Base-by-base conservation (phyloP, 2,888 invertebrate species). In the Hedya salicella region DNA sequence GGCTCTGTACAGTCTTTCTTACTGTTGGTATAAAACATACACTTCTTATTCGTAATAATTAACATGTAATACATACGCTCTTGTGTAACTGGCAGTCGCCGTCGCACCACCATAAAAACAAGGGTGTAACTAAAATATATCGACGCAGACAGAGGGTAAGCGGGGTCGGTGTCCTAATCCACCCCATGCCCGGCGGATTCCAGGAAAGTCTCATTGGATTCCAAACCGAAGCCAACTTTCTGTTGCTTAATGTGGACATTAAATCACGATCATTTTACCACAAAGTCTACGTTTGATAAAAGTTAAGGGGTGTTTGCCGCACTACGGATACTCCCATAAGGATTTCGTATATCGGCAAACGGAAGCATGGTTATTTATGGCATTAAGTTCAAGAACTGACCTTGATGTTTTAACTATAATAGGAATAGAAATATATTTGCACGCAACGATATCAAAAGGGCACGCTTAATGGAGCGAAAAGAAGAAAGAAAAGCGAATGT, bases 101-200 rank as follows among this genome's bases (percentile, higher is more conserved):
- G 49, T 40, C 49, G 40, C 62, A 44, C 30, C 53, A 49, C 53
- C 54, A 61, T 62, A 44, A 11, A 1, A 16, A 56, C 57, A 69
- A 62, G 69, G 69, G 69, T 70, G 71, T 66, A 70, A 70, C 63
- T 65, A 66, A 36, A 48, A 64, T 69, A 59, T 70, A 68, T 68
- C 71, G 71, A 74, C 71, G 71, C 71, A 77, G 78, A 78, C 76
- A 73, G 66, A 70, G 68, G 73, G 72, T 73, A 72, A 69, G 73
- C 69, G 71, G 70, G 69, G 71, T 75, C 75, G 75, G 73, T 69
- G 73, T 72, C 70, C 69, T 66, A 69, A 69, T 66, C 65, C 75
- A 75, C 76, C 78, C 76, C 71, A 77, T 70, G 73, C 71, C 72
- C 65, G 65, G 64, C 65, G 73, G 70, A 72, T 77, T 79, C 78